Evolutionary conservation across 2,888 invertebrate species (phyloP).

Genomic region (Dryocosmus kuriphilus): DNA sequence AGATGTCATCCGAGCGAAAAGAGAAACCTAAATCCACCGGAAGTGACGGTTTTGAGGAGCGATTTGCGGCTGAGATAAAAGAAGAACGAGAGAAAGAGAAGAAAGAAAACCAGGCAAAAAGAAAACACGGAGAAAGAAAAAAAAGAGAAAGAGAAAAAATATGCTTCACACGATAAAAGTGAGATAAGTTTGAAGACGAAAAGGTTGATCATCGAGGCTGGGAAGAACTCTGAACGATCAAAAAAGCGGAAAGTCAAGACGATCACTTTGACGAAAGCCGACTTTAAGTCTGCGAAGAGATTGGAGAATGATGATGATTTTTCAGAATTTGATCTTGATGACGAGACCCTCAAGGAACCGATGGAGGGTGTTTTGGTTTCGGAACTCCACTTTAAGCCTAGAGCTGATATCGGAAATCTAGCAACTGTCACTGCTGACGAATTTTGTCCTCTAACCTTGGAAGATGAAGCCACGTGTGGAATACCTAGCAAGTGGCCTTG

Average conservation of each 20-base stretch:
- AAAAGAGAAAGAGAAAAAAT: constrained; percentile 52
- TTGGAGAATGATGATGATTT: constrained; percentile 66
- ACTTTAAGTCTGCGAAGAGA: constrained; percentile 59
- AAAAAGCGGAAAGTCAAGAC: constrained; percentile 59
- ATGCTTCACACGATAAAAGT: constrained; percentile 1
- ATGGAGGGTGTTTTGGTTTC: constrained; percentile 64
- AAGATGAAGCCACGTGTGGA: constrained; percentile 68
- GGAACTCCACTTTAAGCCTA: constrained; percentile 70
- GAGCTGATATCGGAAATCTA: constrained; percentile 69
- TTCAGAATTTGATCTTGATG: constrained; percentile 69
- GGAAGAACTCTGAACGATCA: background rate
- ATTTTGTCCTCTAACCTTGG: constrained; percentile 72
- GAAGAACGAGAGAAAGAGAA: background rate
- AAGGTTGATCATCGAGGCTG: constrained; percentile 52
- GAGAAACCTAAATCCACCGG: constrained; percentile 5
- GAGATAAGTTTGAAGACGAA: constrained; percentile 57
- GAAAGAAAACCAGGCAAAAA: constrained; percentile 42
- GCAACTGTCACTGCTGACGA: constrained; percentile 71
- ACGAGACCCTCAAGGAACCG: constrained; percentile 45
- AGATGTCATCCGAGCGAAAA: constrained; percentile 13
- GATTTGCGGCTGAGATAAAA: background rate
- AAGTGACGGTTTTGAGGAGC: constrained; percentile 7
- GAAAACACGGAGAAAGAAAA: constrained; percentile 32
- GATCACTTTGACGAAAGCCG: constrained; percentile 63
- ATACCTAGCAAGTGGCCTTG: constrained; percentile 68